phyloP scores from a whole-genome alignment of 1,140 invertebrate species.

The Andrena cerasifolii region DNA sequence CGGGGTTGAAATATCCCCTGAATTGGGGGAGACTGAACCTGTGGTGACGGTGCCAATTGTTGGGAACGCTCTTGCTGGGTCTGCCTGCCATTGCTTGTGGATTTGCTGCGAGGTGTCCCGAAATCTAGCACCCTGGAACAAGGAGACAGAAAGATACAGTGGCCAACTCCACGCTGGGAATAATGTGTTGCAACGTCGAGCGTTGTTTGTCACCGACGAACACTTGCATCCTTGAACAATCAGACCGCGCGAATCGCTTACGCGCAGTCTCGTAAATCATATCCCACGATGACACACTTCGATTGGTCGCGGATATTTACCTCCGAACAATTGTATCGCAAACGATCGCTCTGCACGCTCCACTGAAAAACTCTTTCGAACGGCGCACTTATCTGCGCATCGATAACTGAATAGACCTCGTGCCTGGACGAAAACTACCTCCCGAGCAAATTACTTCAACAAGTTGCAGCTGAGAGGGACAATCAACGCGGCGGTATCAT shows the following conservation, averaged over 20 bases:
- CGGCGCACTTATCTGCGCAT: conserved; percentile 8
- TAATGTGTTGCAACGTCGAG: too few species aligned
- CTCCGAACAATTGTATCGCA: conserved; percentile 66
- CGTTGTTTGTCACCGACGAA: neutral
- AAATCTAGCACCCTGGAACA: conserved; percentile 77
- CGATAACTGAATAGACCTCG: neutral
- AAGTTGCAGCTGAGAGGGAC: neutral
- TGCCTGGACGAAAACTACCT: neutral
- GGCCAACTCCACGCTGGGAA: too few species aligned
- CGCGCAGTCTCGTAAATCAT: conserved; percentile 8
- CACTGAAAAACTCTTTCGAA: conserved; percentile 58
- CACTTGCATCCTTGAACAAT: conserved; percentile 62
- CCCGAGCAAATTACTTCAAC: neutral
- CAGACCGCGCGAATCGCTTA: conserved; percentile 46
- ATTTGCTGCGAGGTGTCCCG: conserved; percentile 81
- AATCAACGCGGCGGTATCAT: too few species aligned
- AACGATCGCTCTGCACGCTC: conserved; percentile 57
- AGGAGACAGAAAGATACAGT: neutral
- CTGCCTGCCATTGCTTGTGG: conserved; percentile 81
- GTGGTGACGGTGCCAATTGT: conserved; percentile 74
- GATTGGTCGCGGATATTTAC: conserved; percentile 72
- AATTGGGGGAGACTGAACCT: conserved; percentile 64
- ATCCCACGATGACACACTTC: conserved; percentile 64
- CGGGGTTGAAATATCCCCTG: conserved; percentile 73
- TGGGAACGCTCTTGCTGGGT: conserved; percentile 78